These are phyloP conservation scores for Steatornis caripensis DNA, from an alignment of 2,113 vertebrate species.

Conservation along the genomic window DNA sequence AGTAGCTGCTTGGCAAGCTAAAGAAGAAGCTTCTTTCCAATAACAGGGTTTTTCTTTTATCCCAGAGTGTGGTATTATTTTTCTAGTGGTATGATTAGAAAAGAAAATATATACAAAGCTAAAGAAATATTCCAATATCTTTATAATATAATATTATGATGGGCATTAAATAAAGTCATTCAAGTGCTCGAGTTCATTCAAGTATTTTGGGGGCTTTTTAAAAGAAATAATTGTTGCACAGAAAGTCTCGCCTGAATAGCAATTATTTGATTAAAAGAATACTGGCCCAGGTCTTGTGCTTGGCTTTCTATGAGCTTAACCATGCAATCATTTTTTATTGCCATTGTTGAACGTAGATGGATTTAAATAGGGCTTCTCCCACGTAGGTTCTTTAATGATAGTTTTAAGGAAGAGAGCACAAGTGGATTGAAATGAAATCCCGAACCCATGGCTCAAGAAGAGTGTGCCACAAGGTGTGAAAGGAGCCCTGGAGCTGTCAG, in stretches of 20 bases:
- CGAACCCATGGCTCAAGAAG: background rate
- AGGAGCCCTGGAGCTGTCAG: background rate
- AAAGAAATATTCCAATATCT: constrained; percentile 40
- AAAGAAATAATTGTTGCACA: constrained; percentile 44
- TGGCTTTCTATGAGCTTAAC: constrained; percentile 31
- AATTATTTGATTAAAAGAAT: constrained; percentile 65
- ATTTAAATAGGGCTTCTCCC: constrained; percentile 48
- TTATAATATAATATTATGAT: constrained; percentile 38
- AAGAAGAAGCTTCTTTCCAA: constrained; percentile 50
- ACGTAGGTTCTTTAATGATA: background rate
- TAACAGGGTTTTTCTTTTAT: constrained; percentile 44
- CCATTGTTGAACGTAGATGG: constrained; percentile 4
- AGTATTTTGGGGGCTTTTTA: background rate
- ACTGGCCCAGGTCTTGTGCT: constrained; percentile 40
- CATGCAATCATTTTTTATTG: constrained; percentile 57
- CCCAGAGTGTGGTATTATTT: constrained; percentile 26
- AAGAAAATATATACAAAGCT: constrained; percentile 43
- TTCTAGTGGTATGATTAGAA: constrained; percentile 47
- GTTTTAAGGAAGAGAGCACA: background rate
- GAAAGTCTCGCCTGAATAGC: constrained; percentile 13
- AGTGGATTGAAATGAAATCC: background rate
- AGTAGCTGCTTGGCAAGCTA: constrained; percentile 48
- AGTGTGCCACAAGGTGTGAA: background rate
- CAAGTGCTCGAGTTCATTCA: constrained; percentile 33
- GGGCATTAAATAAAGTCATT: constrained; percentile 33